phyloP scores from a whole-genome alignment of 2,113 vertebrate species.

The Hippopotamus amphibius region DNA sequence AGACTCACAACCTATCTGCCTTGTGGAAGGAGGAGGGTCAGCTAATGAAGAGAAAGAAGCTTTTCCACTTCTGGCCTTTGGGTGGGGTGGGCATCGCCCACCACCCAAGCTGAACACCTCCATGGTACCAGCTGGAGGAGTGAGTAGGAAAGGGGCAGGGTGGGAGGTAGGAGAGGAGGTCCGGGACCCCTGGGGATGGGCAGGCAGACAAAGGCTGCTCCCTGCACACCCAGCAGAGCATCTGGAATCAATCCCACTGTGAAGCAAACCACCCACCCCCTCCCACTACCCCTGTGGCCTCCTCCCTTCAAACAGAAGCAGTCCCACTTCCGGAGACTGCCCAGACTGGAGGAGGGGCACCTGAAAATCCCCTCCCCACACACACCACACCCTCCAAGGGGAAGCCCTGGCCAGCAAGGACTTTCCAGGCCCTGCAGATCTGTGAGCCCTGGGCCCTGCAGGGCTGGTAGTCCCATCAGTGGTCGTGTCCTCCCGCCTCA shows the following conservation, averaged over 20 bases:
- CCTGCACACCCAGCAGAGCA: conserved; percentile 14
- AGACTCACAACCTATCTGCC: neutral
- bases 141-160: neutral
- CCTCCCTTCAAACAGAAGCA: conserved; percentile 22
- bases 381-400: neutral
- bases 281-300: neutral
- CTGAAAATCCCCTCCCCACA: neutral
- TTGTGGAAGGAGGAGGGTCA: neutral
- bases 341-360: neutral
- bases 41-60: neutral
- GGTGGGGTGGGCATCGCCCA: neutral
- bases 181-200: neutral
- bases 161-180: neutral
- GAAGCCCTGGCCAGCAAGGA: neutral
- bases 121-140: neutral
- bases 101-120: neutral
- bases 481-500: neutral
- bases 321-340: neutral
- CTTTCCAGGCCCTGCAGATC: neutral
- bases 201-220: conserved; percentile 70
- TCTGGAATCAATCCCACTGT: conserved; percentile 75
- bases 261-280: neutral
- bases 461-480: neutral
- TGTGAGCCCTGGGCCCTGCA: neutral
- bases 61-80: neutral